Percentiles rank a stretch among this genome's conserved stretches.
Evolutionary conservation across 1,140 invertebrate genomes (phyloP).

Genomic region (Orchesella cincta): DNA sequence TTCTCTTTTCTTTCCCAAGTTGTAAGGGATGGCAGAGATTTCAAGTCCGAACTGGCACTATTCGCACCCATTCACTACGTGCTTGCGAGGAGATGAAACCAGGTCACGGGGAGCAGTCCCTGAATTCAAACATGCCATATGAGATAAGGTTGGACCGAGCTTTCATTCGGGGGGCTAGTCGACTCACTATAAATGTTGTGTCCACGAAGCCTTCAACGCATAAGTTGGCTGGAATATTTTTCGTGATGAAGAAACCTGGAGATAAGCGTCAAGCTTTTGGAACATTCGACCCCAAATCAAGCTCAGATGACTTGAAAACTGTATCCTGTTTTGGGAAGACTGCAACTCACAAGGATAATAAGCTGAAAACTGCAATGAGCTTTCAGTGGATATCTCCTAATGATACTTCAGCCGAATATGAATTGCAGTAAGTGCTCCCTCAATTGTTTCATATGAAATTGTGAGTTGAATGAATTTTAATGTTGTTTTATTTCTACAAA

Average conservation of each 20-base stretch:
- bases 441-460: neutral
- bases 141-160: neutral
- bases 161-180: neutral
- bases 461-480: neutral
- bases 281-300: neutral
- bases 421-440: neutral
- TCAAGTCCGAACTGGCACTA: too few species aligned
- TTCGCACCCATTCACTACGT: too few species aligned
- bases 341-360: neutral
- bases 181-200: neutral
- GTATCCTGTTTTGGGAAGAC: neutral
- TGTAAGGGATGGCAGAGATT: too few species aligned
- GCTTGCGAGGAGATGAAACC: neutral
- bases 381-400: conserved; percentile 17
- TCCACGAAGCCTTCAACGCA: neutral
- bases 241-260: neutral
- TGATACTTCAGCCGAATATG: neutral
- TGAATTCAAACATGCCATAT: neutral
- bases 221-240: neutral
- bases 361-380: neutral
- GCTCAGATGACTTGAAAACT: neutral
- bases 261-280: neutral
- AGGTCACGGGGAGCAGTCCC: neutral
- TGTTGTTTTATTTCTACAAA: neutral
- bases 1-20: too few species aligned